Evolutionary conservation across 1,140 invertebrate genomes (phyloP).

Genomic region (Pissodes strobi): DNA sequence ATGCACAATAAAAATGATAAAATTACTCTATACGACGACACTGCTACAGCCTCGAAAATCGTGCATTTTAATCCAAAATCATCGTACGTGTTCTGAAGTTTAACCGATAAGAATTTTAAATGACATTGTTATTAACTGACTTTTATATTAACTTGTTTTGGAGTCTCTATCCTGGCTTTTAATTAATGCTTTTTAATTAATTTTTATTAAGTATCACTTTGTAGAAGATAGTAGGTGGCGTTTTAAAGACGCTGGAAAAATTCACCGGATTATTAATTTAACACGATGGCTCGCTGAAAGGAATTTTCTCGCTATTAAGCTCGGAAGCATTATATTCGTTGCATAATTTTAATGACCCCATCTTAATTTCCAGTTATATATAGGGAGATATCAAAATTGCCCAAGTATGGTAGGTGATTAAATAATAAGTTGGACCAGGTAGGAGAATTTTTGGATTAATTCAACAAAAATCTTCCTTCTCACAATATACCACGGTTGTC

Average conservation of each 20-base stretch:
- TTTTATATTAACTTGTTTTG: slow-evolving; percentile 40
- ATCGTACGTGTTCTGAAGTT: slow-evolving; percentile 42
- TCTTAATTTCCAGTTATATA: too few relatives aligned
- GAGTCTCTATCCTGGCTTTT: slow-evolving; percentile 21
- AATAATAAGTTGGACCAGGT: too few relatives aligned
- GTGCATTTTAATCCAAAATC: slow-evolving; percentile 38
- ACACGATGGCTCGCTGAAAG: not conserved
- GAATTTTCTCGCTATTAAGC: too few relatives aligned
- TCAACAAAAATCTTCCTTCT: too few relatives aligned
- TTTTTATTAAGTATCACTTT: slow-evolving; percentile 25
- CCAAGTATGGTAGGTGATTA: too few relatives aligned
- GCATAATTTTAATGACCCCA: too few relatives aligned
- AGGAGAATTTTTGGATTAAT: too few relatives aligned
- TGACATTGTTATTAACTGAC: slow-evolving; percentile 39
- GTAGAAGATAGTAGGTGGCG: slow-evolving; percentile 6
- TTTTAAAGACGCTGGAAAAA: slow-evolving; percentile 8
- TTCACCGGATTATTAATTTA: slow-evolving; percentile 8
- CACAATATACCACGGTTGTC: too few relatives aligned
- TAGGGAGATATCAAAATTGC: too few relatives aligned
- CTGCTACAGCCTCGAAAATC: slow-evolving; percentile 9
- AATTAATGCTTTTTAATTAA: slow-evolving; percentile 40
- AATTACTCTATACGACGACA: too few relatives aligned
- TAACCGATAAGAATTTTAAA: slow-evolving; percentile 46
- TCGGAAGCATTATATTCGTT: too few relatives aligned
- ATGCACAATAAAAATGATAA: too few relatives aligned